Base-by-base conservation (phyloP, 2,797 vertebrate species). In the Anguilla marmorata region DNA sequence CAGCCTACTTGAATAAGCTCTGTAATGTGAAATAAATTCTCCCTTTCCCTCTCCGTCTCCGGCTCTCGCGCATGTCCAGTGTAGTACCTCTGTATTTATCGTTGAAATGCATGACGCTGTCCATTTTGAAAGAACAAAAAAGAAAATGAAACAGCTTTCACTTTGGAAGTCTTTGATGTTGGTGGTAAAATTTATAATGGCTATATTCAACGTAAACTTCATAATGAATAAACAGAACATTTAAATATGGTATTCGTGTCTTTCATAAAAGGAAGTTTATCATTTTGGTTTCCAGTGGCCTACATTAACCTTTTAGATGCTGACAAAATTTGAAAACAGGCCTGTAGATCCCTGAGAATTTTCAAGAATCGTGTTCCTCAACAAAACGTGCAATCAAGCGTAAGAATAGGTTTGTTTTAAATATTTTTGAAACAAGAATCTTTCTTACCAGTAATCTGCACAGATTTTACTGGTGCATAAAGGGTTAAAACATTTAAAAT, bases 1-100 rank as follows among this genome's bases (percentile, higher is more conserved):
- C 93, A 95, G 93, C 95, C 96, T 96, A 98, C 97, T 98, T 99
- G 98, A 99, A 98, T 95, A 97, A 97, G 96, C 94, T 96, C 95
- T 95, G 96, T 98, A 97, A 98, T 97, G 98, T 99, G 97, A 98
- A 97, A 96, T 91, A 76, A 91, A 93, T 88, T 92, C 91, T 94
- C 41, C 92, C 14, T 76, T 24, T 19, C 33, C 14, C 14, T 79
- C 74, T 21, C 74, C 16, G 92, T 58, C 30, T 60, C 84, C 21
- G 33, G 89, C 91, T 95, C 92, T 95, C 96, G 93, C 93, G 98
- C 98, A 99, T 98, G 98, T 97, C 94, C 95, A 95, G 95, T 97
- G 96, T 97, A 96, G 97, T 96, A 92, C 93, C 76, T 91, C 89
- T 94, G 92, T 96, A 93, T 95, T 95, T 96, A 91, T 94, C 89